phyloP scores from a whole-genome alignment of 2,888 invertebrate species.

The Choreutis nemorana region DNA sequence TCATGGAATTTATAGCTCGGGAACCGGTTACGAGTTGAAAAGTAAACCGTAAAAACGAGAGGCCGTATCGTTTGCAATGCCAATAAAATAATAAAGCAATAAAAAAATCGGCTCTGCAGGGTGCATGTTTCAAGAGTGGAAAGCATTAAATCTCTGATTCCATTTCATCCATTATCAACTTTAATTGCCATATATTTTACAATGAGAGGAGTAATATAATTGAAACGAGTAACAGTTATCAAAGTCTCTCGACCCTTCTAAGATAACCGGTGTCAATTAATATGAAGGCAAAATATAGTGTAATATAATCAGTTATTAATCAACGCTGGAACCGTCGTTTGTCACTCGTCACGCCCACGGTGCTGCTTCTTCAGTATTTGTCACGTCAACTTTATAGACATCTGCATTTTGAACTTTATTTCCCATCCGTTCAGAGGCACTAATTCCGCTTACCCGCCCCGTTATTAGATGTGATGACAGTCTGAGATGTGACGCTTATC shows the following conservation, averaged over 20 bases:
- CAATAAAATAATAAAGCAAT: slow-evolving; percentile 55
- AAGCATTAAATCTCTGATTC: slow-evolving; percentile 32
- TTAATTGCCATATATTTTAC: slow-evolving; percentile 16
- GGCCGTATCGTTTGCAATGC: slow-evolving; percentile 42
- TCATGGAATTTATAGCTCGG: slow-evolving; percentile 38
- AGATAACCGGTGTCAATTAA: slow-evolving; percentile 56
- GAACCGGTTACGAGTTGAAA: slow-evolving; percentile 44
- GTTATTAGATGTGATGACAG: slow-evolving; percentile 52
- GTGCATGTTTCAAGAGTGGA: slow-evolving; percentile 29
- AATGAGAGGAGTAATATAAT: slow-evolving; percentile 1
- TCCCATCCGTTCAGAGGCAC: slow-evolving; percentile 22
- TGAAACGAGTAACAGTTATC: slow-evolving; percentile 3
- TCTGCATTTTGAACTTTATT: slow-evolving; percentile 34
- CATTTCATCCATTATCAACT: slow-evolving; percentile 29
- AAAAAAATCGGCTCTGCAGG: slow-evolving; percentile 38
- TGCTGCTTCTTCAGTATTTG: slow-evolving; percentile 42
- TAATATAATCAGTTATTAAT: slow-evolving; percentile 65
- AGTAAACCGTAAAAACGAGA: slow-evolving; percentile 50
- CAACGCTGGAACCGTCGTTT: slow-evolving; percentile 57
- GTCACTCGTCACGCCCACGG: slow-evolving; percentile 60
- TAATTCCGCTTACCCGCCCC: slow-evolving; percentile 23
- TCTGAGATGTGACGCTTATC: slow-evolving; percentile 48
- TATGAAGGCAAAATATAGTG: slow-evolving; percentile 56
- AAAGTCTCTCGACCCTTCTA: slow-evolving; percentile 27
- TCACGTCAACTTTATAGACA: slow-evolving; percentile 24